Conservation (phyloP, 2,888 invertebrate genomes). For the Ophioninae sp. region DNA sequence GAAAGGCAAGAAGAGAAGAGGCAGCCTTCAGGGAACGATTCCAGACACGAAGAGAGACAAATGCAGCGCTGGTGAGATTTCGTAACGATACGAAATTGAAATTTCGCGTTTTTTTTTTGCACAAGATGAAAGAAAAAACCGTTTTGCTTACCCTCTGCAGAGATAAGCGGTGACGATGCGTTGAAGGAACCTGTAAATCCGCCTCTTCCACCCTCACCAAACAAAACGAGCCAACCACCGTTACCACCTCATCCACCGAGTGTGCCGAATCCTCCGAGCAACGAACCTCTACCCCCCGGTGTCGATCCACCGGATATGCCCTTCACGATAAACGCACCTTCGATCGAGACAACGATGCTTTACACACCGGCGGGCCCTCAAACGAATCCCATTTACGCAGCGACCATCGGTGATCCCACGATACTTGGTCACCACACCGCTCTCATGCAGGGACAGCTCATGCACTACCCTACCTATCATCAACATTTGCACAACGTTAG, state of each 20-base stretch:
- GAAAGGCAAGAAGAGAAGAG: slow-evolving; percentile 69
- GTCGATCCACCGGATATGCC: slow-evolving; percentile 82
- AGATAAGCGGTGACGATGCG: slow-evolving; percentile 41
- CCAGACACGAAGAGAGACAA: slow-evolving; percentile 66
- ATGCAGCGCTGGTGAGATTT: slow-evolving; percentile 60
- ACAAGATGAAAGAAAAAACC: slow-evolving; percentile 13
- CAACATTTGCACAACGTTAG: slow-evolving; percentile 77
- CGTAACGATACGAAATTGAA: neutral
- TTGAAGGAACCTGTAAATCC: slow-evolving; percentile 63
- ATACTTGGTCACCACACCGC: slow-evolving; percentile 73
- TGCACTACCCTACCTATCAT: slow-evolving; percentile 78
- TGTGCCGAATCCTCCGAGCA: slow-evolving; percentile 65
- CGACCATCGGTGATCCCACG: slow-evolving; percentile 74
- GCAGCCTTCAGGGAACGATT: slow-evolving; percentile 59
- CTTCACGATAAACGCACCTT: slow-evolving; percentile 73
- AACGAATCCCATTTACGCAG: slow-evolving; percentile 75
- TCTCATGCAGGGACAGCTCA: slow-evolving; percentile 76
- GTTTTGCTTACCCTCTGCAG: slow-evolving; percentile 29
- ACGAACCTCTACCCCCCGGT: slow-evolving; percentile 83
- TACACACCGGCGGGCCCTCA: slow-evolving; percentile 73
- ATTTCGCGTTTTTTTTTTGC: neutral
- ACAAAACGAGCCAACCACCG: slow-evolving; percentile 67
- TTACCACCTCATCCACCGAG: slow-evolving; percentile 66
- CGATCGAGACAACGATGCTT: slow-evolving; percentile 74
- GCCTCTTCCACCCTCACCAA: slow-evolving; percentile 68